These are phyloP conservation scores for Hylia prasina DNA, from an alignment of 2,113 vertebrate genomes.

Conservation along the genomic window DNA sequence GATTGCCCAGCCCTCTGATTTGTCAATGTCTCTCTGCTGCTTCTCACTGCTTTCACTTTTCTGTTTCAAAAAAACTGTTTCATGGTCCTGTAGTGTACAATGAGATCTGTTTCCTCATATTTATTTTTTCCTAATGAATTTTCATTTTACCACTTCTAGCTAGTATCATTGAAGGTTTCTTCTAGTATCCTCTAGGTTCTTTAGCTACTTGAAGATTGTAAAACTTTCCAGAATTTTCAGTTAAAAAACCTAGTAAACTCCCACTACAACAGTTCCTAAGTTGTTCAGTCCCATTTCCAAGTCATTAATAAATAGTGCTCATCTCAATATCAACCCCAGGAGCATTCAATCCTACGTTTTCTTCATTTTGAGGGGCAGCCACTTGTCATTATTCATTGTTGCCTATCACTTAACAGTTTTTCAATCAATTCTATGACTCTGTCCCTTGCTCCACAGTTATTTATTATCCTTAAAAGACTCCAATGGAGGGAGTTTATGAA, in stretches of 20 bases:
- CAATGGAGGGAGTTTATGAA: not conserved
- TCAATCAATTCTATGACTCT: not conserved
- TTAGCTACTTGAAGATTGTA: not conserved
- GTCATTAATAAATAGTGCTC: not conserved
- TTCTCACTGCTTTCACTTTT: not conserved
- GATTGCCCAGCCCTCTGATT: not conserved
- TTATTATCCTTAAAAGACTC: not conserved
- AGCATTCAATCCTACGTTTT: not conserved
- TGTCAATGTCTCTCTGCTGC: not conserved
- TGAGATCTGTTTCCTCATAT: not conserved
- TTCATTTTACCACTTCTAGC: not conserved
- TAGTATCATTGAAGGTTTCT: not conserved
- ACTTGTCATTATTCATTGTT: not conserved
- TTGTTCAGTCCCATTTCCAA: not conserved
- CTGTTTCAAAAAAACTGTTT: not conserved
- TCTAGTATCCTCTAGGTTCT: not conserved
- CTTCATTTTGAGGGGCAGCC: not conserved
- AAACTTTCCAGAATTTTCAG: not conserved
- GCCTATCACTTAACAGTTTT: not conserved
- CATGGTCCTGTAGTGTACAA: not conserved
- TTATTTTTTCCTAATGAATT: not conserved
- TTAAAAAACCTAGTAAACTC: not conserved
- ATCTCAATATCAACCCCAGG: not conserved
- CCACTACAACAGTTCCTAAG: not conserved
- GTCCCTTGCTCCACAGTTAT: not conserved